Evolutionary conservation across 2,888 invertebrate genomes (phyloP).

Genomic region (Polietes domitor): DNA sequence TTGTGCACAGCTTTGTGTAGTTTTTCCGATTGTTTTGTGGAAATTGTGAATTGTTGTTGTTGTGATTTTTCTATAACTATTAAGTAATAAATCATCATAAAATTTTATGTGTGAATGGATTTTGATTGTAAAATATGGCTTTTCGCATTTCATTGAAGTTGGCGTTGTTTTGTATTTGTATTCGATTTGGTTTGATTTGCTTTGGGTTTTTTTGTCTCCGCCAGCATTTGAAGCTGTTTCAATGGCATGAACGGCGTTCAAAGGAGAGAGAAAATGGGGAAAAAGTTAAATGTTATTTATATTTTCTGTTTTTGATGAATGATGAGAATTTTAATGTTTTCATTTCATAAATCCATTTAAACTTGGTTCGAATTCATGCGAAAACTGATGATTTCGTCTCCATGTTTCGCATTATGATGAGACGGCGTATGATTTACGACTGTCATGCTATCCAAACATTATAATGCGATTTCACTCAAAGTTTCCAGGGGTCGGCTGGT

Average conservation of each 20-base stretch:
- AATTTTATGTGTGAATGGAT: slow-evolving; percentile 66
- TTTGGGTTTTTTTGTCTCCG: neutral
- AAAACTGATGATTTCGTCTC: neutral
- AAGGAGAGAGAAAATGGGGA: neutral
- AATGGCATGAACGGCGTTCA: neutral
- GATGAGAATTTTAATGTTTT: slow-evolving; percentile 27
- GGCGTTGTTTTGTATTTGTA: neutral
- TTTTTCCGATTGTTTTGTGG: slow-evolving; percentile 15
- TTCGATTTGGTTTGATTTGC: neutral
- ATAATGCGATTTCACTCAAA: slow-evolving; percentile 42
- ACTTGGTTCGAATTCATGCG: neutral
- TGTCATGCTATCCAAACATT: slow-evolving; percentile 65
- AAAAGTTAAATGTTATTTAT: neutral
- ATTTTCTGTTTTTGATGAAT: slow-evolving; percentile 10
- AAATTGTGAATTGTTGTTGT: slow-evolving; percentile 22
- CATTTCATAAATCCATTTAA: neutral
- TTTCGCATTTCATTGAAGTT: slow-evolving; percentile 15
- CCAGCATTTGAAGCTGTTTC: no score
- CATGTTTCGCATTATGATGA: slow-evolving; percentile 22
- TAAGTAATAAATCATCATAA: slow-evolving; percentile 67
- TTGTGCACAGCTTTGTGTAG: neutral
- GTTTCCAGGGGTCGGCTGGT: neutral
- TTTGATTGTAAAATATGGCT: slow-evolving; percentile 47
- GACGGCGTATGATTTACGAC: slow-evolving; percentile 59
- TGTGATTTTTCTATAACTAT: slow-evolving; percentile 54